Percentiles rank a stretch among this genome's conserved stretches.
Conservation (phyloP, 2,797 vertebrate species). For the Phoxinus dragarum region DNA sequence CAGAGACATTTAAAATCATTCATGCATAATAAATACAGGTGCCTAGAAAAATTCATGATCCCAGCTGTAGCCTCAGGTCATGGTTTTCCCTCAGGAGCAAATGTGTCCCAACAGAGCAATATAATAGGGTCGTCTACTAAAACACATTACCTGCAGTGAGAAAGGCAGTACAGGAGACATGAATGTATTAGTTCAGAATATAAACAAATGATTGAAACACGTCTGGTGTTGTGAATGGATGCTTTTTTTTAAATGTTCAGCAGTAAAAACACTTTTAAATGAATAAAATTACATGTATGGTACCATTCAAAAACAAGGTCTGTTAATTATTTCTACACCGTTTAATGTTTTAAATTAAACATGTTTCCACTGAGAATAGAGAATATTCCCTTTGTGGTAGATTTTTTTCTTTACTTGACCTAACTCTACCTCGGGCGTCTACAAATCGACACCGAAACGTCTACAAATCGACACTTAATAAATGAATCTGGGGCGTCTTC, state of each 20-base stretch:
- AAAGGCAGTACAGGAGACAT: neutral
- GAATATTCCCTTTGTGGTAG: neutral
- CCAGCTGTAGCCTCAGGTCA: neutral
- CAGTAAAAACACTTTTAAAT: neutral
- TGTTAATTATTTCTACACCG: neutral
- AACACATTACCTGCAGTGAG: neutral
- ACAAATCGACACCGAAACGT: too few relatives aligned
- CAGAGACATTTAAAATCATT: neutral
- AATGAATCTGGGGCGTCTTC: too few relatives aligned
- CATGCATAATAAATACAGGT: constrained; percentile 2
- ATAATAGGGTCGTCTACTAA: too few relatives aligned
- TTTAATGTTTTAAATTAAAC: neutral
- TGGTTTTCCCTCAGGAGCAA: neutral
- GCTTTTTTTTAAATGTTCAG: neutral
- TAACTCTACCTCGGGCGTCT: too few relatives aligned
- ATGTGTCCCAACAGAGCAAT: neutral
- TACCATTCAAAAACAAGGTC: neutral
- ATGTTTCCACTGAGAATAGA: neutral
- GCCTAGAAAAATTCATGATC: neutral
- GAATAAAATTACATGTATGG: neutral
- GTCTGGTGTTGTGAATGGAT: neutral
- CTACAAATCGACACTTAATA: too few relatives aligned
- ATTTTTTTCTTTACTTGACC: too few relatives aligned
- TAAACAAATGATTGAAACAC: neutral
- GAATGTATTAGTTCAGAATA: neutral